Evolutionary conservation across 2,113 vertebrate species (phyloP).

Genomic region (Chionodraco myersi): DNA sequence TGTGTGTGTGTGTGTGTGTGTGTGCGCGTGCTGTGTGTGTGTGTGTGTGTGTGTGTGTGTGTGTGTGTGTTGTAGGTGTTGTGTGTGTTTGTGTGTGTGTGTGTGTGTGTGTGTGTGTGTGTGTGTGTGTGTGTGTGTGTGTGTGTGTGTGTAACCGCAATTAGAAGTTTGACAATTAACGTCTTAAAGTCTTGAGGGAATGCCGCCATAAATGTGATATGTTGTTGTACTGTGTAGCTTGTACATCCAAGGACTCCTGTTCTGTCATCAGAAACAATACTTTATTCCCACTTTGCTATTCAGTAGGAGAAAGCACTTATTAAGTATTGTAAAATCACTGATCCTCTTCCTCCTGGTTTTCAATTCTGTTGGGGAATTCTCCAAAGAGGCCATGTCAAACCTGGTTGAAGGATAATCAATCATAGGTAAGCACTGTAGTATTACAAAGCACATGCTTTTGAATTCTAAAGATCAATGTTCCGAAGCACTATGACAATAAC

Average conservation of each 20-base stretch:
- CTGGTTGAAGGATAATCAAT: conserved; percentile 67
- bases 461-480: conserved; percentile 38
- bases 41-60: background rate
- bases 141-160: background rate
- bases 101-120: background rate
- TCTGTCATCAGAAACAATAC: conserved; percentile 11
- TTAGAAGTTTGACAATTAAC: conserved; percentile 10
- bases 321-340: conserved; percentile 28
- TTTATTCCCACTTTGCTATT: conserved; percentile 19
- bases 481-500: conserved; percentile 39
- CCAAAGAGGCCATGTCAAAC: conserved; percentile 54
- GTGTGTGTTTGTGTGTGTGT: background rate
- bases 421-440: conserved; percentile 45
- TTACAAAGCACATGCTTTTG: conserved; percentile 48
- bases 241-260: conserved; percentile 10
- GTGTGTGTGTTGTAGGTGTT: background rate
- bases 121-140: background rate
- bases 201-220: conserved; percentile 40
- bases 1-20: background rate
- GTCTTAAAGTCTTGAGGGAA: conserved; percentile 12
- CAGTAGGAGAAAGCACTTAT: conserved; percentile 13
- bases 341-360: conserved; percentile 28
- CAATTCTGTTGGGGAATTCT: conserved; percentile 50
- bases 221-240: conserved; percentile 9
- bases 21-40: background rate